Conservation (phyloP, 2,113 vertebrate species). For the Passer montanus region DNA sequence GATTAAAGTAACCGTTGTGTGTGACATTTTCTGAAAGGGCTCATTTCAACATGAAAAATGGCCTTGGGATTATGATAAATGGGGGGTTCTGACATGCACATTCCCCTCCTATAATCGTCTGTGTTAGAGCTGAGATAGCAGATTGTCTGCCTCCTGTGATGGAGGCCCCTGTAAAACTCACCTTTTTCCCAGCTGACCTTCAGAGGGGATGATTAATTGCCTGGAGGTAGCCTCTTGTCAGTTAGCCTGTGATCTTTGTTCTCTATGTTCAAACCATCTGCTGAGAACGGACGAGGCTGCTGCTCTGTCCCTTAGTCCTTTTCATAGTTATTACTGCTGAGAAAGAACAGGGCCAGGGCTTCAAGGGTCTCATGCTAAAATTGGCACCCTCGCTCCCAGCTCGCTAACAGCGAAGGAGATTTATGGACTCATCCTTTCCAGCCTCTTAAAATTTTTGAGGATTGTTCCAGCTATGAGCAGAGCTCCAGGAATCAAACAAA, state of each 20-base stretch:
- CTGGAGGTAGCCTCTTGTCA: constrained; percentile 81
- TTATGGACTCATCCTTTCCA: constrained; percentile 50
- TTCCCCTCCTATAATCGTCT: constrained; percentile 68
- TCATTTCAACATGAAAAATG: constrained; percentile 85
- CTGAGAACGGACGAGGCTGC: constrained; percentile 73
- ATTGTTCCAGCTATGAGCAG: constrained; percentile 16
- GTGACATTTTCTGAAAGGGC: constrained; percentile 79
- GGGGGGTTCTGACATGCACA: constrained; percentile 83
- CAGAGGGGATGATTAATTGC: constrained; percentile 85
- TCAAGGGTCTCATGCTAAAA: constrained; percentile 53
- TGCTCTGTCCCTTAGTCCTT: constrained; percentile 67
- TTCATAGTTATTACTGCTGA: constrained; percentile 68
- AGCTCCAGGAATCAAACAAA: constrained; percentile 28
- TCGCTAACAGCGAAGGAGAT: constrained; percentile 6
- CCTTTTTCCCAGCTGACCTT: constrained; percentile 83
- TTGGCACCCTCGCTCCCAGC: constrained; percentile 10
- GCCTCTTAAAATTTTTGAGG: constrained; percentile 20
- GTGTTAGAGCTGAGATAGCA: constrained; percentile 50
- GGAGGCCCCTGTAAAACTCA: constrained; percentile 76
- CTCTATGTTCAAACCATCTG: constrained; percentile 81
- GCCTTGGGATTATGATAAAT: constrained; percentile 82
- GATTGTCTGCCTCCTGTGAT: constrained; percentile 32
- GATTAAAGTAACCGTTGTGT: constrained; percentile 81
- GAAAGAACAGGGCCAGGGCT: constrained; percentile 54
- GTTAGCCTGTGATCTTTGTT: constrained; percentile 85